Evolutionary conservation across 2,888 invertebrate species (phyloP), one percentile per base, ranked within the genome.

Genomic region (Eristalis intricaria): DNA sequence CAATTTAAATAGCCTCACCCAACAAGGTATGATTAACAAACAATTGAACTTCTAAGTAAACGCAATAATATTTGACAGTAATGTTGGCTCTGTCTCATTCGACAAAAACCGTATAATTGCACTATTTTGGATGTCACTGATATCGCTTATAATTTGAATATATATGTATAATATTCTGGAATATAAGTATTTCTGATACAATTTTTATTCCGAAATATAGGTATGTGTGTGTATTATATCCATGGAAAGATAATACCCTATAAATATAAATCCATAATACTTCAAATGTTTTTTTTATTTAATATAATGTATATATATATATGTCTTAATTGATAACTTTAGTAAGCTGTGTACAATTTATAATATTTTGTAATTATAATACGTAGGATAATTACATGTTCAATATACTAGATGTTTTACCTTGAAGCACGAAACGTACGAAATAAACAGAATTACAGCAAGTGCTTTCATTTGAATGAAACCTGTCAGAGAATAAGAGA

Each of bases 1-100:
- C n/a, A 19, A 56, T 22, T 58, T 63, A 26, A 29, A n/a, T 35
- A 29, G 35, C 35, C 35, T 50, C 32, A n/a, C n/a, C 29, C 61
- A 66, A 8, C 22, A 38, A 66, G 29, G 23, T 76, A 71, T 76
- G 56, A 73, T 73, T 78, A 61, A 66, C 40, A 83, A 76, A 71
- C 50, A 58, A 32, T 58, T 22, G 19, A 23, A 58, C 40, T 60
- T 75, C 60, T 40, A 15, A 68, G 22, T 15, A 7, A 75, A 70
- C 79, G 74, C 69, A 65, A 64, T 38, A 26, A 22, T 23, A 23
- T 68, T 64, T 85, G 85, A 85, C 85, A 81, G 32, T 4, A 4
- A 7, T 19, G 5, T 15, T 38, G 19, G 68, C 15, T 73, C 35
- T 76, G 84, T 85, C 65, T 64, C 58, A 63, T 80, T 76, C 11